Evolutionary conservation across 2,797 vertebrate species (phyloP), one percentile per base, ranked within the genome.

Genomic region (Pterois miles): DNA sequence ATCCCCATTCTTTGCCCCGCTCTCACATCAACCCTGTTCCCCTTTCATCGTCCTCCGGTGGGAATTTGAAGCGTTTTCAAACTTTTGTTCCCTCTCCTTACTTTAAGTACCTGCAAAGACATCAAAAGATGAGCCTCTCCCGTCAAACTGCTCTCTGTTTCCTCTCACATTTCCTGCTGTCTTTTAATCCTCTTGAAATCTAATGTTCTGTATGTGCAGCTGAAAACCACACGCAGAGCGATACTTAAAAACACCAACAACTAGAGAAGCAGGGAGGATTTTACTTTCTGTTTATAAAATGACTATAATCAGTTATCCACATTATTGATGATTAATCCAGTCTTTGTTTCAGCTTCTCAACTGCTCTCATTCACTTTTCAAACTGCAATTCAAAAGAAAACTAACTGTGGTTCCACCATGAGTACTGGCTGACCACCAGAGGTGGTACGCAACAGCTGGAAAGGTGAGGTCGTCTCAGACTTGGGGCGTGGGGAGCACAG

Each of bases 11-110:
- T 75, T 65, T 31, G 74, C 27, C 43, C 12, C 4, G 9, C 59
- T 57, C 66, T 57, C 13, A n/a, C 1, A 56, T 59, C 66, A 81
- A 34, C 74, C 54, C 22, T 34, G 75, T 31, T 80, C 71, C 54
- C 14, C 67, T 88, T 89, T 88, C 85, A 87, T 88, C 85, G 27
- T 62, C 68, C 62, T 80, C 78, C n/a, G 12, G 4, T 52, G 76
- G 73, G 73, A 77, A 53, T 53, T 27, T 71, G 34, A 69, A 58
- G 67, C 29, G 0, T 69, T 83, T 70, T 62, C 6, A 59, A 82
- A 86, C 80, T 78, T 85, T 83, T 85, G 84, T 88, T 82, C 63
- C 68, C 34, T 68, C 68, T 65, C 16, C 34, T 63, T 8, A 53
- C 74, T 82, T 40, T 59, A 60, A 82, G 74, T 6, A 84, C 76